Evolutionary conservation across 2,797 vertebrate species (phyloP).

Genomic region (Melanotaenia boesemani): DNA sequence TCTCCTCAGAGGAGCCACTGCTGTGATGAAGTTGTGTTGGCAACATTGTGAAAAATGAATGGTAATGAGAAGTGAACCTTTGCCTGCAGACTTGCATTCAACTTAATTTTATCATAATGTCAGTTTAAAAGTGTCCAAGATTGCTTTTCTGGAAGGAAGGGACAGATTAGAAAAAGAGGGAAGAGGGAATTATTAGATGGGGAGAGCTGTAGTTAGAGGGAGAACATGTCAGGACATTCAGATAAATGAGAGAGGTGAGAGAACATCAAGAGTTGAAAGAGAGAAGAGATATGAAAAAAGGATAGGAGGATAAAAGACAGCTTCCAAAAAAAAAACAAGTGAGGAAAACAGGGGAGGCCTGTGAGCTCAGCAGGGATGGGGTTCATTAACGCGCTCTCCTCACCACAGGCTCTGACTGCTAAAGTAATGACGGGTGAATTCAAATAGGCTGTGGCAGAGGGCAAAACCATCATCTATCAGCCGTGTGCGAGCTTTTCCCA

Average conservation of each 20-base stretch:
- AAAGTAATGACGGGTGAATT: constrained; percentile 75
- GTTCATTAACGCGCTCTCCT: constrained; percentile 75
- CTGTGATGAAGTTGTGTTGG: constrained; percentile 46
- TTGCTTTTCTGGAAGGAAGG: constrained; percentile 25
- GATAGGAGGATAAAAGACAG: constrained; percentile 52
- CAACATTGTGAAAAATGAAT: constrained; percentile 39
- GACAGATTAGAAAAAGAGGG: constrained; percentile 32
- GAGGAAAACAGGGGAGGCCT: constrained; percentile 54
- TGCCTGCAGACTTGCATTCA: constrained; percentile 40
- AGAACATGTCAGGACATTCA: constrained; percentile 37
- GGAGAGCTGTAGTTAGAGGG: constrained; percentile 29
- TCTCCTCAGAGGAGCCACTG: constrained; percentile 22
- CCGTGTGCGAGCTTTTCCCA: constrained; percentile 50
- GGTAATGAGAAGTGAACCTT: constrained; percentile 57
- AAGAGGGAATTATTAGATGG: constrained; percentile 33
- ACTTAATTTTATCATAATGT: constrained; percentile 60
- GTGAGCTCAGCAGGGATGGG: constrained; percentile 69
- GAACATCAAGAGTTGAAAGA: constrained; percentile 42
- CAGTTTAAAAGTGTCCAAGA: constrained; percentile 48
- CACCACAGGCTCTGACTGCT: constrained; percentile 66
- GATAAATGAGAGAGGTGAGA: constrained; percentile 39
- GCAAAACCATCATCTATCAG: constrained; percentile 69
- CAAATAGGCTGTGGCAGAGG: constrained; percentile 70
- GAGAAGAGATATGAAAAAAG: constrained; percentile 29
- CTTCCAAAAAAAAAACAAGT: constrained; percentile 42